Evolutionary conservation across 2,888 invertebrate species (phyloP).

Genomic region (Opisthograptis luteolata): DNA sequence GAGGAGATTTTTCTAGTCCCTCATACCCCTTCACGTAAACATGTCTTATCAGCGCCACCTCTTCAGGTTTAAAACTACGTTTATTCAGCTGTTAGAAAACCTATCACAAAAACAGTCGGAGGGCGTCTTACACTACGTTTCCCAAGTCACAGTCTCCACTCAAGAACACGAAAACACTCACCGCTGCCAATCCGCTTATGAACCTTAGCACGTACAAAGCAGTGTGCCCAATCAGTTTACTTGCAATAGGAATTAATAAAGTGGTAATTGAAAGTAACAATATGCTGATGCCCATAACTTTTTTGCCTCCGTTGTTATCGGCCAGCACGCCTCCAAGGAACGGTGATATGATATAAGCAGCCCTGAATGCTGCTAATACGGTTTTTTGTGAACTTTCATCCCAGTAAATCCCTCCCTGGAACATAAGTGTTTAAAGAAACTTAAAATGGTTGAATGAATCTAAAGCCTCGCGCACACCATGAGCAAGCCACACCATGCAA

Average conservation of each 20-base stretch:
- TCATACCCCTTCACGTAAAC: too few species aligned
- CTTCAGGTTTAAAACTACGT: too few species aligned
- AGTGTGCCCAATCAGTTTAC: slow-evolving; percentile 12
- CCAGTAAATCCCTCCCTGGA: slow-evolving; percentile 22
- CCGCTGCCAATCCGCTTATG: slow-evolving; percentile 19
- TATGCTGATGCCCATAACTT: slow-evolving; percentile 3
- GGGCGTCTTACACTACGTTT: too few species aligned
- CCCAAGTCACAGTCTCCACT: too few species aligned
- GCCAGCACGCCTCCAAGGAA: slow-evolving; percentile 22
- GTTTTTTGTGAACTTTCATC: background rate
- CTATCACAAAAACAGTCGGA: too few species aligned
- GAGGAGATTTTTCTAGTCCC: too few species aligned
- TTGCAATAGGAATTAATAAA: slow-evolving; percentile 7
- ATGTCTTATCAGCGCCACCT: too few species aligned
- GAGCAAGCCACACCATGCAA: too few species aligned
- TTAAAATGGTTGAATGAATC: background rate
- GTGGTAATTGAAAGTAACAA: slow-evolving; percentile 12
- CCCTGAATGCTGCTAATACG: background rate
- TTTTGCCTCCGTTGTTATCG: slow-evolving; percentile 22
- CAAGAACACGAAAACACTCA: slow-evolving; percentile 5
- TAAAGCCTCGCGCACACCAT: too few species aligned
- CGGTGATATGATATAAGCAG: slow-evolving; percentile 16
- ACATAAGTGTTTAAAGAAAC: background rate
- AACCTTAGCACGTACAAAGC: slow-evolving; percentile 15
- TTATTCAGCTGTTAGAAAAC: too few species aligned